phyloP scores from a whole-genome alignment of 1,140 invertebrate species.

The Thereuonema tuberculata region DNA sequence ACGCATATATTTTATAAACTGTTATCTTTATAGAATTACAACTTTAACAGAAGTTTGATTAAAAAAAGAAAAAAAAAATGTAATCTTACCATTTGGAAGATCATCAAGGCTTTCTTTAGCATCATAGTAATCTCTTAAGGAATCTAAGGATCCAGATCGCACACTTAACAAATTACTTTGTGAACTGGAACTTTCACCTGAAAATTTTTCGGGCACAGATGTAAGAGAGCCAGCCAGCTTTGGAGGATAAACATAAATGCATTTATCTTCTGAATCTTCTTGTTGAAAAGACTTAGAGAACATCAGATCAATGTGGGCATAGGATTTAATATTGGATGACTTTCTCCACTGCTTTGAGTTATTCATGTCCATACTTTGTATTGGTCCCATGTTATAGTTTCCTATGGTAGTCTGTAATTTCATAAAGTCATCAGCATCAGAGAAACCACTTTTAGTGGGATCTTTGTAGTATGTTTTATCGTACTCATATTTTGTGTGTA shows the following conservation, averaged over 20 bases:
- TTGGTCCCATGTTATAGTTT: no score
- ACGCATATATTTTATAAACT: no score
- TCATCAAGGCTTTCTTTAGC: neutral
- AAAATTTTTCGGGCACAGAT: slow-evolving; percentile 15
- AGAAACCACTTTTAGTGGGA: slow-evolving; percentile 18
- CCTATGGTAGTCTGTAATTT: no score
- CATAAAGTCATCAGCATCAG: slow-evolving; percentile 5
- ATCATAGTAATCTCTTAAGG: slow-evolving; percentile 39
- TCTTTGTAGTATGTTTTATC: neutral
- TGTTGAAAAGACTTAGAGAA: neutral
- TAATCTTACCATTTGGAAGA: neutral
- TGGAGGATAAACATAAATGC: slow-evolving; percentile 16
- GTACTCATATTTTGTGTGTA: neutral
- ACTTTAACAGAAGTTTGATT: no score
- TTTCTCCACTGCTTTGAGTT: neutral
- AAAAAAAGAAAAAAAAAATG: neutral
- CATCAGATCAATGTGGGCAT: neutral
- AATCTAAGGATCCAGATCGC: slow-evolving; percentile 44
- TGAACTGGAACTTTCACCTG: neutral
- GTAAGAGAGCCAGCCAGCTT: slow-evolving; percentile 31
- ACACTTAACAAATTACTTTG: slow-evolving; percentile 17
- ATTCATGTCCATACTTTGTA: slow-evolving; percentile 7
- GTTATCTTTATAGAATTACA: no score
- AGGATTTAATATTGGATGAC: neutral
- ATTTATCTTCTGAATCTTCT: neutral